Base-by-base conservation (phyloP, 2,113 vertebrate species). In the Dolichotis patagonum region DNA sequence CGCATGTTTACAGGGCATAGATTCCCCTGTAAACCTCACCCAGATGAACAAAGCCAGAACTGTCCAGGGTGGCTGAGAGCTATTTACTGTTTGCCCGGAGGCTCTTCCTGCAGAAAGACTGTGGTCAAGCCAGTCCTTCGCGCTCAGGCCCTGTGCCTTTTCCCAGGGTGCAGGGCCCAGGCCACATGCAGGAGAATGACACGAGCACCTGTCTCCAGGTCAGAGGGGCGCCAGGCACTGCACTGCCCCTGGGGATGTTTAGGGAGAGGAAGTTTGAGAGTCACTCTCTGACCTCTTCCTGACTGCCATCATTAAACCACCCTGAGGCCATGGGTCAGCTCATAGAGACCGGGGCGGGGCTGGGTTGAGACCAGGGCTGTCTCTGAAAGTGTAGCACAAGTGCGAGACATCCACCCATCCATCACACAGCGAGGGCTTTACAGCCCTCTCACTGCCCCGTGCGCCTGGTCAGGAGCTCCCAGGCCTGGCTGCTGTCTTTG, bases 131-230 rank as follows among this genome's bases (percentile, higher is more conserved):
- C 24, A 24, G 20, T 13, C 35, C 28, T 0, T 30, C n/a, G 0
- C 3, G 16, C 6, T 30, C 17, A 11, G 35, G 14, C 43, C 17
- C 32, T 65, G 41, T 3, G 8, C 77, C 16, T 22, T 16, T 62
- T 54, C 56, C 58, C 52, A 0, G 69, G 20, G 22, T 1, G 19
- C 43, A 13, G 19, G 84, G 5, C 1, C 0, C 83, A 3, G 3
- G 52, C n/a, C 35, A 3, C 16, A 0, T 0, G 2, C 60, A 0
- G 1, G 0, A 35, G 38, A 63, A 1, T 0, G 0, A 3, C 17
- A n/a, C 0, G 0, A 17, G n/a, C 0, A 3, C 43, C 69, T 22
- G 65, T 13, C 46, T 58, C 17, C 26, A 49, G 20, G 13, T 52
- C 85, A 90, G 43, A 60, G 22, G 35, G 32, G 30, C 1, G 46